These are phyloP conservation scores for Thalassoma bifasciatum DNA, from an alignment of 2,113 vertebrate genomes.

Conservation along the genomic window DNA sequence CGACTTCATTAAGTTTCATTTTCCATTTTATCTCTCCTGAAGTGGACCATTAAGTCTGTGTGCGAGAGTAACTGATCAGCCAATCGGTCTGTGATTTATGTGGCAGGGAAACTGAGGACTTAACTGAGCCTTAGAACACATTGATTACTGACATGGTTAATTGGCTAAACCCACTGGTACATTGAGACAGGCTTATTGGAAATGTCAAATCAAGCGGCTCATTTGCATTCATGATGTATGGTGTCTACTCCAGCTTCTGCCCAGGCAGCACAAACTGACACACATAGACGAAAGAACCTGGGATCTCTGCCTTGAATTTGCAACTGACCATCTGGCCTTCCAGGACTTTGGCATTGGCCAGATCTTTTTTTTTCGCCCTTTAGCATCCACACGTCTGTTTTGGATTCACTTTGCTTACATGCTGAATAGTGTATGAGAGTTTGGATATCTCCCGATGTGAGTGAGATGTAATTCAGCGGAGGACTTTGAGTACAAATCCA, in stretches of 20 bases:
- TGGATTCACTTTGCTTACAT: slow-evolving; percentile 29
- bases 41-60: slow-evolving; percentile 80
- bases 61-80: slow-evolving; percentile 81
- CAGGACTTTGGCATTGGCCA: slow-evolving; percentile 34
- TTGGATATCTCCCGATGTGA: slow-evolving; percentile 19
- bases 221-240: slow-evolving; percentile 85
- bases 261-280: slow-evolving; percentile 76
- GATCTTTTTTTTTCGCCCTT: background rate
- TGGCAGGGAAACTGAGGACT: slow-evolving; percentile 79
- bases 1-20: slow-evolving; percentile 84
- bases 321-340: slow-evolving; percentile 76
- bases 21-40: slow-evolving; percentile 79
- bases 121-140: slow-evolving; percentile 77
- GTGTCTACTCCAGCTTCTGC: slow-evolving; percentile 77
- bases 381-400: slow-evolving; percentile 19
- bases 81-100: slow-evolving; percentile 85
- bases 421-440: slow-evolving; percentile 29
- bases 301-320: slow-evolving; percentile 67
- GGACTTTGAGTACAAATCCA: slow-evolving; percentile 24
- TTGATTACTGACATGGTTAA: slow-evolving; percentile 86
- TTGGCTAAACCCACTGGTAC: slow-evolving; percentile 83
- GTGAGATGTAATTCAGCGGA: slow-evolving; percentile 15
- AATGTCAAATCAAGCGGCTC: slow-evolving; percentile 84
- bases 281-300: slow-evolving; percentile 56
- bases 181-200: slow-evolving; percentile 83